A percentile compares a stretch with the other conserved stretches of the same genome.
phyloP scores from a whole-genome alignment of 2,113 vertebrate species.

The Bubalus kerabau region DNA sequence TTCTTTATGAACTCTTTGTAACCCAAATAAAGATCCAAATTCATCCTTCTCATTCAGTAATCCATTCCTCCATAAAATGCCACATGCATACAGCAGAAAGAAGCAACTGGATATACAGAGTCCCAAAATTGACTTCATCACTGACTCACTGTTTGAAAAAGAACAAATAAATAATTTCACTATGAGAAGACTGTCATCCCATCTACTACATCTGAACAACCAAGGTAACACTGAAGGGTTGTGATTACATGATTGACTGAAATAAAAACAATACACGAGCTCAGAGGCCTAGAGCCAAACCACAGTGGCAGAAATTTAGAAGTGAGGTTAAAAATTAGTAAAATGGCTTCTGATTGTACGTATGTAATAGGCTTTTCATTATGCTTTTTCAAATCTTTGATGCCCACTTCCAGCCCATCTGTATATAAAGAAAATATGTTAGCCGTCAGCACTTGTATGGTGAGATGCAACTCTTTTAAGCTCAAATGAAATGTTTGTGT shows the following conservation, averaged over 20 bases:
- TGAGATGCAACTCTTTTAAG: not conserved
- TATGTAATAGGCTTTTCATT: not conserved
- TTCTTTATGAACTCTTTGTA: not conserved
- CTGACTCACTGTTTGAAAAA: not conserved
- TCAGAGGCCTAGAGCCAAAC: not conserved
- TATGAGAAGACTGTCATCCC: not conserved
- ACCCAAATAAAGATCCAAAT: not conserved
- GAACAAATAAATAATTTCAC: not conserved
- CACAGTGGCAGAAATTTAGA: not conserved
- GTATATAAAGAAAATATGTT: not conserved
- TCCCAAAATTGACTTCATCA: not conserved
- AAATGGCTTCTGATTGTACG: not conserved
- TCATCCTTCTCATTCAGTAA: not conserved
- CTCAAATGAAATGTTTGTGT: not conserved
- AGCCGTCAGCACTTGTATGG: not conserved
- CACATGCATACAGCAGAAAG: not conserved
- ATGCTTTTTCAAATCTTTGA: not conserved
- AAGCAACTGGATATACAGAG: not conserved
- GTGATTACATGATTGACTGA: not conserved
- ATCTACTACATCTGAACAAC: not conserved
- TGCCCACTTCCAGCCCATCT: not conserved
- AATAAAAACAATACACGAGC: not conserved
- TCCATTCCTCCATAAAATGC: not conserved
- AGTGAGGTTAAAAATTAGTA: not conserved
- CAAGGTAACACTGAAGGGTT: not conserved